These are phyloP conservation scores for Tragelaphus oryx DNA, from an alignment of 2,797 vertebrate species.

Conservation along the genomic window DNA sequence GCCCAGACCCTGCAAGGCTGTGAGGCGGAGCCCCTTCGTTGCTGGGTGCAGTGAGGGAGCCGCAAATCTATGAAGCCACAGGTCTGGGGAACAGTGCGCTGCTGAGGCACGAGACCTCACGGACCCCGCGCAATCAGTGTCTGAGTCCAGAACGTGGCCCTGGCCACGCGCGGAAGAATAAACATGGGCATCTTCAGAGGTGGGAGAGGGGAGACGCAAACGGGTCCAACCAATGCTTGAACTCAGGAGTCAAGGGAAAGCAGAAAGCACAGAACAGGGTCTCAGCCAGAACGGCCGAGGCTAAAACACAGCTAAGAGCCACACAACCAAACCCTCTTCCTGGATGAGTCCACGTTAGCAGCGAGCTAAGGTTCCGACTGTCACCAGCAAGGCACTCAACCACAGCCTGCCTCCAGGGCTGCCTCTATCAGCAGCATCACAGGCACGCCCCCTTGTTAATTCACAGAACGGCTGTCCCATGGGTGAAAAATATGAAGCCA, in stretches of 20 bases:
- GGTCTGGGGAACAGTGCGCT: background rate
- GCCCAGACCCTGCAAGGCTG: background rate
- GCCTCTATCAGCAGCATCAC: no score
- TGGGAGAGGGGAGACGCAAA: background rate
- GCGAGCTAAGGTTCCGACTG: background rate
- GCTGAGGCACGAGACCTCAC: background rate
- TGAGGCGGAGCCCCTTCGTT: fast-evolving
- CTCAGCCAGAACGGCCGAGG: background rate
- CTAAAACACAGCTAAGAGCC: background rate
- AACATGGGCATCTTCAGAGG: background rate
- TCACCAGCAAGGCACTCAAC: background rate
- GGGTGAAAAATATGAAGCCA: background rate
- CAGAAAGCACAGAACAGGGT: background rate
- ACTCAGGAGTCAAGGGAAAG: background rate
- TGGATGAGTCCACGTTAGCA: background rate
- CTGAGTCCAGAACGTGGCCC: fast-evolving
- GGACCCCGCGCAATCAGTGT: background rate
- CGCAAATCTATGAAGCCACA: background rate
- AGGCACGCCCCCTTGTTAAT: background rate
- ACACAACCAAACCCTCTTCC: background rate
- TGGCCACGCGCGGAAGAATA: background rate
- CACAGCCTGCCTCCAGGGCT: background rate
- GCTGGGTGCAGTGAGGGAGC: fast-evolving
- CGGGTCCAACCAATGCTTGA: background rate
- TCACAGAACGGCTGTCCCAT: background rate